Base-by-base conservation (phyloP, 2,113 vertebrate genomes). In the Xenopus laevis region DNA sequence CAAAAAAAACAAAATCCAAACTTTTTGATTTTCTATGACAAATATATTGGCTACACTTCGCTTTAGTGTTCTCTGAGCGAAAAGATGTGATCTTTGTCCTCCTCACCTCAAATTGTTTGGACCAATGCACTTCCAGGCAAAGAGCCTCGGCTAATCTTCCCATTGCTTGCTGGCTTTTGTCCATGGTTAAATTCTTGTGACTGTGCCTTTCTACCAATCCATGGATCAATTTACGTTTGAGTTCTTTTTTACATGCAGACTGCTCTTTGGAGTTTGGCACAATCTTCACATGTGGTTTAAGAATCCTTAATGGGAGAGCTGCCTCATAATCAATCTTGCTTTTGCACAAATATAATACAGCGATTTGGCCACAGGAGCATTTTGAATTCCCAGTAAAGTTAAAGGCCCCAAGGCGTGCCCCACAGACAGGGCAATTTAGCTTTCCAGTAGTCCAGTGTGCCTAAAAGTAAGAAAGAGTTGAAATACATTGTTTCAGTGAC, bases 321-420 rank as follows among this genome's bases (percentile, higher is more conserved):
- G 85, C 66, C 75, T 92, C 88, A 46, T 50, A 83, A 77, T 94
- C 91, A 23, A 93, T 89, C 3, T 81, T 82, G 82, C 89, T 95
- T 82, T 93, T 93, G 81, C 83, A 92, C 77, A 95, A 87, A 86
- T 93, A 87, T 72, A 90, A 83, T 52, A 87, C 82, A 81, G 86
- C 84, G 82, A 84, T 83, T 47, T 78, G 87, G 79, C 89, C 91
- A 88, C 90, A 91, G 81, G 89, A 91, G 83, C 86, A 92, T 91
- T 93, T 92, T 89, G 90, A 87, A 82, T 86, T 88, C 84, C 86
- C 89, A 86, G 91, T 81, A 86, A 93, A 94, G 86, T 92, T 90
- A 92, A 94, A 95, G 81, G 23, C 23, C 23, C 23, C 23, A 27
- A 27, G 23, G 4, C 23, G 23, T 27, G 83, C 89, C 83, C 89